phyloP scores from a whole-genome alignment of 2,888 invertebrate genomes.

The Rhamnusium bicolor region DNA sequence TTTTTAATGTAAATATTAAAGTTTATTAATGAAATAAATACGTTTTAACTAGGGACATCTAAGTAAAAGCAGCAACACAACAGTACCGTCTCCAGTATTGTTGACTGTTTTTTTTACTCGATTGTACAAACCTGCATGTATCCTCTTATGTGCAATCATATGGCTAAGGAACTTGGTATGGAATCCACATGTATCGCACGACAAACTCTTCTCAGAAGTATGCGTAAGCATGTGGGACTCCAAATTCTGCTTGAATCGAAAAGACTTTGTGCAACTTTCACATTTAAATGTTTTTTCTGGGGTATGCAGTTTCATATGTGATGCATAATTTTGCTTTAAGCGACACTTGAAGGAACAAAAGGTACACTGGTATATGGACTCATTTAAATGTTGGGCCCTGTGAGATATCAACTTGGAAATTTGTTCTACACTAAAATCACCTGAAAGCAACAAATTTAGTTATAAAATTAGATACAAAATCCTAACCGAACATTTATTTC shows the following conservation, averaged over 20 bases:
- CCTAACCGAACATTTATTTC: too few relatives aligned
- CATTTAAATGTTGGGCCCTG: constrained; percentile 74
- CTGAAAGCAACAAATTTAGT: constrained; percentile 53
- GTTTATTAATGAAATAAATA: too few relatives aligned
- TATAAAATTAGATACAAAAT: background rate
- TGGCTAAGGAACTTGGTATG: constrained; percentile 79
- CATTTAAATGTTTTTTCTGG: constrained; percentile 75
- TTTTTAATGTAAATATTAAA: too few relatives aligned
- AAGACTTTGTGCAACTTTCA: constrained; percentile 75
- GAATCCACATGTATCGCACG: constrained; percentile 80
- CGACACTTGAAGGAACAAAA: constrained; percentile 76
- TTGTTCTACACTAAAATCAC: constrained; percentile 67
- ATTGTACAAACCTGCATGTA: constrained; percentile 74
- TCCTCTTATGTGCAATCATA: constrained; percentile 77
- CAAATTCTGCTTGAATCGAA: constrained; percentile 75
- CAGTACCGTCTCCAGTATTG: too few relatives aligned
- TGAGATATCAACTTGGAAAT: constrained; percentile 76
- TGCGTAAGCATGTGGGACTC: constrained; percentile 76
- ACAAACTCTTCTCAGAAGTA: constrained; percentile 73
- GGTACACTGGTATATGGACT: constrained; percentile 71
- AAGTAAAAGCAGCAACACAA: too few relatives aligned
- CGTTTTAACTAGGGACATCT: too few relatives aligned
- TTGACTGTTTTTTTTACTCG: too few relatives aligned
- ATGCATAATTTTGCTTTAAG: constrained; percentile 74
- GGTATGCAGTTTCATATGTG: constrained; percentile 76